phyloP scores from a whole-genome alignment of 1,140 invertebrate genomes.

The Hermetia illucens region DNA sequence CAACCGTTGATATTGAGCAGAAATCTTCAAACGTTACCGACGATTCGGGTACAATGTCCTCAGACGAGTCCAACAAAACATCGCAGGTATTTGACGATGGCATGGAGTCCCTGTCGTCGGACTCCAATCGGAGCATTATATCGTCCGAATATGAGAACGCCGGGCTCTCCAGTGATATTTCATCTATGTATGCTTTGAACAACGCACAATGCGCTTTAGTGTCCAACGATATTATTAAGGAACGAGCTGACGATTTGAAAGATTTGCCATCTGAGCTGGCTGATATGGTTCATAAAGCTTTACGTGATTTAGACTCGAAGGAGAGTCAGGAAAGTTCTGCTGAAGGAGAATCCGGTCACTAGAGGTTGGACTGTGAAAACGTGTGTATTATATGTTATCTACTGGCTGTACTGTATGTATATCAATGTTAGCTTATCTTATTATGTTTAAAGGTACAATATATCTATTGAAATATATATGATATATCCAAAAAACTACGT shows the following conservation, averaged over 20 bases:
- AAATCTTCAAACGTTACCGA: constrained; percentile 9
- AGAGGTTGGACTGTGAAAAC: no score
- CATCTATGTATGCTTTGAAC: constrained; percentile 11
- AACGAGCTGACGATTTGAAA: constrained; percentile 23
- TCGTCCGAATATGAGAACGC: constrained; percentile 24
- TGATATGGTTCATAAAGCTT: constrained; percentile 21
- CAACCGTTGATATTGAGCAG: constrained; percentile 30
- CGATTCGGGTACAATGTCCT: constrained; percentile 12
- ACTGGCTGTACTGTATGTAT: no score
- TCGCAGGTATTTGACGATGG: constrained; percentile 14
- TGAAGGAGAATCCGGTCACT: no score
- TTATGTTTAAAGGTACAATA: no score
- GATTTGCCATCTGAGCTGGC: constrained; percentile 25
- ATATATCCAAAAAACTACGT: no score
- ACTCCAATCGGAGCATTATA: constrained; percentile 16
- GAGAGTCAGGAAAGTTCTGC: no score
- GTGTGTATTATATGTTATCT: no score
- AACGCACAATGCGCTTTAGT: not conserved
- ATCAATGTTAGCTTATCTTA: no score
- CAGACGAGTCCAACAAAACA: constrained; percentile 11
- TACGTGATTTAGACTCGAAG: constrained; percentile 22
- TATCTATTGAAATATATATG: no score
- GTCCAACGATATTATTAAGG: constrained; percentile 12
- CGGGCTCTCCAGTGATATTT: constrained; percentile 9
- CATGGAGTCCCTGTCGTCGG: constrained; percentile 22